Evolutionary conservation across 2,797 vertebrate genomes (phyloP).

Genomic region (Eulemur albifrons): DNA sequence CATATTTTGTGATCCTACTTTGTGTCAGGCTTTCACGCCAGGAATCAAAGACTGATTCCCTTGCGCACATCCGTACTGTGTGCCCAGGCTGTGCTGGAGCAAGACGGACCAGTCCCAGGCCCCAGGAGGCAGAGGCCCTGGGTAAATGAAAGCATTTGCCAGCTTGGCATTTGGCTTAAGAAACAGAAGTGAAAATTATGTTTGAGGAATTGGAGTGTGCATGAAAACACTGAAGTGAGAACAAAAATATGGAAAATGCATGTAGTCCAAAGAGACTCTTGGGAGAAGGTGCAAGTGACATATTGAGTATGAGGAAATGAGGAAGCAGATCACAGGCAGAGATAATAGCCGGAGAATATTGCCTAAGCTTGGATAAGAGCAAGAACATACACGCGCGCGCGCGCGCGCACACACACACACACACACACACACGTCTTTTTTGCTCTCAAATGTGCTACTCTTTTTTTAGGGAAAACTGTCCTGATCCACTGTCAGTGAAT

Average conservation of each 20-base stretch:
- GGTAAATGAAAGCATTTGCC: background rate
- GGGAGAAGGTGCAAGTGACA: background rate
- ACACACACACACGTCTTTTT: background rate
- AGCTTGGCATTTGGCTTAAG: background rate
- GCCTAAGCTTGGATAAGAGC: background rate
- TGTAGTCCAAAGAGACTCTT: background rate
- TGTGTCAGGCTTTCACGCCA: background rate
- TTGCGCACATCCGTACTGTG: background rate
- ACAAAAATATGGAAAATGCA: background rate
- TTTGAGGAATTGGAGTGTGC: slow-evolving; percentile 1
- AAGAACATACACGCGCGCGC: background rate
- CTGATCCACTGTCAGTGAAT: background rate
- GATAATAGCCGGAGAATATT: background rate
- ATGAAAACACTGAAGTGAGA: background rate
- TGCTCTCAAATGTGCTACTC: background rate
- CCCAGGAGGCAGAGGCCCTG: background rate
- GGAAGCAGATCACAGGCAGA: background rate
- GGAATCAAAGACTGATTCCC: background rate
- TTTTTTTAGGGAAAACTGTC: background rate
- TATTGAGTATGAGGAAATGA: background rate
- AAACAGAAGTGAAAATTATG: slow-evolving; percentile 12
- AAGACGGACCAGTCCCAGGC: background rate
- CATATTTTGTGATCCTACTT: background rate
- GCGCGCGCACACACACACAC: background rate
- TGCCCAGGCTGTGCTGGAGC: background rate